Evolutionary conservation across 2,888 invertebrate species (phyloP).

Genomic region (Coelopa pilipes): DNA sequence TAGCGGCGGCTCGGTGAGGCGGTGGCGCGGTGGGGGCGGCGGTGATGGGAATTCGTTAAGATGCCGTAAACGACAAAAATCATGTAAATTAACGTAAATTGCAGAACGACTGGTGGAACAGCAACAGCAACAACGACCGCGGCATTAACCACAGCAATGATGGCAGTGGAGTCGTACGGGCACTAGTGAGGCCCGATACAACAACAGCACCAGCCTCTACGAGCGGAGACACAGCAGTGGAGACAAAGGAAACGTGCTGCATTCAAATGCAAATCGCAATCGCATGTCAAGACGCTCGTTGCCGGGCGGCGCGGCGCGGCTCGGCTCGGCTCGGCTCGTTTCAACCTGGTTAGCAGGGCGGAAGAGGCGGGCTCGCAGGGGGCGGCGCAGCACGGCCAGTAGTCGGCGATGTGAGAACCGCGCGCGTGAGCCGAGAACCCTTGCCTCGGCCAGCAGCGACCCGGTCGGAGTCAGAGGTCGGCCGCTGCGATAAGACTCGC

Average conservation of each 20-base stretch:
- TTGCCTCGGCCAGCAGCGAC: too few relatives aligned
- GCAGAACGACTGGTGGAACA: neutral
- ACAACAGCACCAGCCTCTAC: neutral
- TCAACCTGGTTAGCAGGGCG: neutral
- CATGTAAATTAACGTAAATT: conserved; percentile 32
- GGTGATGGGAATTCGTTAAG: conserved; percentile 13
- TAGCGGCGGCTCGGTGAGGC: neutral
- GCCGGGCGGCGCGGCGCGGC: too few relatives aligned
- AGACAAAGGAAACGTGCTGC: conserved; percentile 17
- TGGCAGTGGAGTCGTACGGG: too few relatives aligned
- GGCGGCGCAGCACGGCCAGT: too few relatives aligned
- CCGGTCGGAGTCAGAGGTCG: too few relatives aligned
- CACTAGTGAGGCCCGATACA: too few relatives aligned
- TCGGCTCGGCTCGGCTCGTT: neutral
- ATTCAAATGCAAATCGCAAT: conserved; percentile 26
- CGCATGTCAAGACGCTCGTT: conserved; percentile 12
- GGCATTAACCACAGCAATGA: neutral
- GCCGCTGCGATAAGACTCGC: too few relatives aligned
- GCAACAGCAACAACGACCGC: too few relatives aligned
- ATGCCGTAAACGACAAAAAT: conserved; percentile 28
- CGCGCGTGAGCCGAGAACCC: too few relatives aligned
- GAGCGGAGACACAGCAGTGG: neutral
- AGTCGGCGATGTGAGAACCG: too few relatives aligned
- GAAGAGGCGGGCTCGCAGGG: too few relatives aligned
- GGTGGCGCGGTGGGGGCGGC: neutral